Base-by-base conservation (phyloP, 2,888 invertebrate genomes). In the Cyclophora punctaria region DNA sequence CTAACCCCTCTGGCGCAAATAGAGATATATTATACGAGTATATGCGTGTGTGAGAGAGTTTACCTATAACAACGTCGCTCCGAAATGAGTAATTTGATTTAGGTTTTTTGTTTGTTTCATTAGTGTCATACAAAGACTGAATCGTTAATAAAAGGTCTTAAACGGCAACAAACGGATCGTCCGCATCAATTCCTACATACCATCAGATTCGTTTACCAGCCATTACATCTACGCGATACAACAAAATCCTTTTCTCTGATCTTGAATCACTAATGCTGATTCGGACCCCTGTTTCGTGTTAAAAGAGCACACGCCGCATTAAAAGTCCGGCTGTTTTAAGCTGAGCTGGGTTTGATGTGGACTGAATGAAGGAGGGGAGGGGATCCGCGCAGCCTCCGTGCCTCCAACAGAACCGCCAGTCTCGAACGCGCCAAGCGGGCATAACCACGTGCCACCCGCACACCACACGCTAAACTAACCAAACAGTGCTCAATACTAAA, bases 261-360 rank as follows among this genome's bases (percentile, higher is more conserved):
- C 69, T 71, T 65, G 69, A 71, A 71, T 72, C 56, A 63, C 63
- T 68, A 68, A 73, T 73, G 69, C 69, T 71, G 68, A 71, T 33
- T 64, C 60, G 55, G 69, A 62, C 67, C 68, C 63, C 60, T 71
- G 68, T 77, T 76, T 75, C 71, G 70, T 74, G 72, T 73, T 71
- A 79, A 80, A 82, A 80, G 72, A 76, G 78, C 80, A 79, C 80
- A 81, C 79, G 81, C 81, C 82, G 80, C 83, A 80, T 81, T 80
- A 78, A 75, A 78, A 83, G 80, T 83, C 80, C 78, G 78, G 73
- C 80, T 78, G 81, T 83, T 80, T 76, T 70, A 75, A 76, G 79
- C 79, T 75, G 76, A 78, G 83, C 78, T 75, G 77, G 70, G 69
- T 69, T 37, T 67, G 73, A 72, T 71, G 78, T 77, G 70, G 75